These are phyloP conservation scores for western clawed frog (Xenopus tropicalis) DNA, from an alignment of 2,113 vertebrate species.

Conservation along the genomic window UCB_Xtro_10.0 CM004447.2:31644501-31645000, in stretches of 20 bases:
- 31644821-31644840: conserved; percentile 26
- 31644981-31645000: too few species aligned
- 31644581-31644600: too few species aligned
- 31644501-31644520: too few species aligned
- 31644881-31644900: too few species aligned
- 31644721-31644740: conserved; percentile 12
- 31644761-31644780: conserved; percentile 33
- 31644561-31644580: too few species aligned
- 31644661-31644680: conserved; percentile 23
- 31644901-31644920: too few species aligned
- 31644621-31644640: conserved; percentile 41
- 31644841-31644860: neutral
- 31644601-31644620: conserved; percentile 10
- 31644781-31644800: conserved; percentile 29
- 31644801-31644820: neutral
- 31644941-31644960: too few species aligned
- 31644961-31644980: too few species aligned
- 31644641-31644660: conserved; percentile 25
- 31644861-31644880: too few species aligned
- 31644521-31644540: too few species aligned
- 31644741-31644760: fast-evolving
- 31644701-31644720: neutral
- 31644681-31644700: conserved; percentile 1
- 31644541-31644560: too few species aligned
- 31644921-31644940: too few species aligned